Base-by-base conservation (phyloP, 2,113 vertebrate genomes). In the Verasper variegatus region DNA sequence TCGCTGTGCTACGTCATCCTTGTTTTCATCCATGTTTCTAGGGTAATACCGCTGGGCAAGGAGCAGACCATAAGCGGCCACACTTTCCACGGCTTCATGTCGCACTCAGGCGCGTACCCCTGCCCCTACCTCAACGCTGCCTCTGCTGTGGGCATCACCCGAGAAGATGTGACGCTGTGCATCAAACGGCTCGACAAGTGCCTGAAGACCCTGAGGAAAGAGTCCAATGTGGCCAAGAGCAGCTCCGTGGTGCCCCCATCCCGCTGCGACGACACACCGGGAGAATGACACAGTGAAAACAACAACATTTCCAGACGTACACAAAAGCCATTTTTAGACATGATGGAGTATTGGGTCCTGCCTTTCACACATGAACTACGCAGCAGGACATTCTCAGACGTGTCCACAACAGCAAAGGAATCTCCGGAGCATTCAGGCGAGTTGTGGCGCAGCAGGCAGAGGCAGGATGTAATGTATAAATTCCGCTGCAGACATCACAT, bases 81-180 rank as follows among this genome's bases (percentile, higher is more conserved):
- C 78, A 94, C 92, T 20, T 99, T 99, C 86, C 91, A 72, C 42
- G 97, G 98, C 62, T 99, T 99, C 75, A 98, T 98, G 97, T 97
- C 97, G 0, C 98, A 99, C 81, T 51, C 95, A 0, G 95, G 96
- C 59, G 76, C 85, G 7, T 99, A 99, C 85, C 95, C 94, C 0
- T 96, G 95, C 45, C 96, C 97, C 40, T 99, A 99, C 91, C 96
- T 99, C 86, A 99, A 99, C 26, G 97, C 97, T 1, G 98, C 98
- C 12, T 96, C 98, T 0, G 96, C 97, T 71, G 94, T 99, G 18
- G 98, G 98, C 76, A 97, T 99, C 92, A 95, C 94, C 83, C 95
- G 86, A 2, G 93, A 96, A 67, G 98, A 99, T n/a, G 96, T 99
- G 71, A 93, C 95, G 5, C 77, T 97, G 52, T 98, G 97, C 90